phyloP scores from a whole-genome alignment of 2,113 vertebrate genomes.

The Sciurus niger region DNA sequence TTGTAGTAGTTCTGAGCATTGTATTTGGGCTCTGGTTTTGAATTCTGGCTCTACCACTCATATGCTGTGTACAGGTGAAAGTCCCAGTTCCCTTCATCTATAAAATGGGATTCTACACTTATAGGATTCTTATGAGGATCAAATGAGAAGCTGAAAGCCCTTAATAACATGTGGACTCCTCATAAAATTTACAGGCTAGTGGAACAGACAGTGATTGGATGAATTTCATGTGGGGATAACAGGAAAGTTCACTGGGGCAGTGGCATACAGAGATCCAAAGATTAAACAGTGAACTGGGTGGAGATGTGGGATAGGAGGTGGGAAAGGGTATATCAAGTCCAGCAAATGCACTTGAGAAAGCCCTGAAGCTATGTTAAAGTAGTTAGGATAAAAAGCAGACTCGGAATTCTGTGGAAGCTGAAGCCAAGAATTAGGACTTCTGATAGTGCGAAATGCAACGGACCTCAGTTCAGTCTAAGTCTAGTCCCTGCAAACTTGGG shows the following conservation, averaged over 20 bases:
- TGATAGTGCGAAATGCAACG: not conserved
- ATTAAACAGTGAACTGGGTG: not conserved
- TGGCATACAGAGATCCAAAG: not conserved
- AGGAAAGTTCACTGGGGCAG: not conserved
- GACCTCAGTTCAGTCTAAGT: not conserved
- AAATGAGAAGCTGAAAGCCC: not conserved
- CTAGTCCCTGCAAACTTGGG: not conserved
- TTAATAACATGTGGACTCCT: not conserved
- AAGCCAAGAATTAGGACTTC: not conserved
- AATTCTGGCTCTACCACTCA: not conserved
- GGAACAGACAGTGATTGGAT: not conserved
- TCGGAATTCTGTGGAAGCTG: not conserved
- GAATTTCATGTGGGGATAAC: not conserved
- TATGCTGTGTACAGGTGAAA: not conserved
- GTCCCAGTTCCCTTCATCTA: not conserved
- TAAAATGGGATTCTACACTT: slow-evolving; percentile 5
- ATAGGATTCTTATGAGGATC: not conserved
- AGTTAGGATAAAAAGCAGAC: not conserved
- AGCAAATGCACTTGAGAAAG: not conserved
- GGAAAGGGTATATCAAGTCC: not conserved
- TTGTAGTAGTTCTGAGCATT: not conserved
- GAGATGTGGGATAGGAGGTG: not conserved
- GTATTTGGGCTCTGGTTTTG: not conserved
- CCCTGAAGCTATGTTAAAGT: not conserved
- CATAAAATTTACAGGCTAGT: not conserved